Base-by-base conservation (phyloP, 2,888 invertebrate genomes). In the Neelides folsomi region DNA sequence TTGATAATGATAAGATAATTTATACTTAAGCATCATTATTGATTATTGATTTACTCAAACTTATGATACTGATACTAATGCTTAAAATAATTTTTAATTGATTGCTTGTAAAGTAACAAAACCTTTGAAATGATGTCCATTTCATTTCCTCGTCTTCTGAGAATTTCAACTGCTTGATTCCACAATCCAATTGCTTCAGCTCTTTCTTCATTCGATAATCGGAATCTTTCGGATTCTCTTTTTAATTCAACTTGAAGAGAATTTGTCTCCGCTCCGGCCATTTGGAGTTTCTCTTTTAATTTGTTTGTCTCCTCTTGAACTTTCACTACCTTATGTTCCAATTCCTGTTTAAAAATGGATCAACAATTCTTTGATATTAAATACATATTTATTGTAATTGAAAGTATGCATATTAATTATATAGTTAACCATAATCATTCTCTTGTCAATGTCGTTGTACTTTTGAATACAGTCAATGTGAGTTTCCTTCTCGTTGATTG, bases 111-210 rank as follows among this genome's bases (percentile, higher is more conserved):
- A 42, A 42, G 6, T 16, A 42, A 27, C 5, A 9, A 18, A 40
- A 62, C 64, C 49, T 60, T 46, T 20, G 56, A 57, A 37, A 58
- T 50, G 7, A 51, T 39, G 37, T 56, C 53, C 9, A 64, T 56
- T 35, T 59, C 58, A 36, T 51, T 44, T 43, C 62, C 64, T n/a
- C 60, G 39, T 12, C 48, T 43, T 49, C 55, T 55, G 51, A 64
- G 50, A 6, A 56, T 53, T 6, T 45, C 43, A 8, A 64, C 42
- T 2, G 60, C 61, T 12, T 38, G 34, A 37, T 59, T 58, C 64
- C 64, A 64, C 7, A 57, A 47, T 8, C 49, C 54, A 13, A 64
- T 49, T 9, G 57, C 54, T 38, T 59, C 56, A 27, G 53, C 52
- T 47, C 64, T 48, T 43, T 61, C 61, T 5, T 47, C 37, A 38